These are phyloP conservation scores for Procambarus clarkii DNA, from an alignment of 1,140 invertebrate species.

Conservation along the genomic window DNA sequence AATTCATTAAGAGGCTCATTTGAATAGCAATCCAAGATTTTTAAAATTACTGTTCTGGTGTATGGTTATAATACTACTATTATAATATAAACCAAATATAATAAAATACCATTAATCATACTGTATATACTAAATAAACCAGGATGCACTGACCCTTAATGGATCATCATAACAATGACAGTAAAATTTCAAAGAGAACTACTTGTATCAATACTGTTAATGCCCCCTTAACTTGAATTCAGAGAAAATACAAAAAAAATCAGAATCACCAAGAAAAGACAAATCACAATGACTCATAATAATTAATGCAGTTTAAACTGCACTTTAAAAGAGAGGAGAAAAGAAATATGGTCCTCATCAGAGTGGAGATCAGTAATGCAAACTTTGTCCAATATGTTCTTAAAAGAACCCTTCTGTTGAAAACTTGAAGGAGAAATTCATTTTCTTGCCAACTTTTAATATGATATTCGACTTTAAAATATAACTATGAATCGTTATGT, in stretches of 20 bases:
- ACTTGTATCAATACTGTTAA: background rate
- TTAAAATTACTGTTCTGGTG: background rate
- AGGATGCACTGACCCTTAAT: background rate
- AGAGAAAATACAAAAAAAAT: slow-evolving; percentile 8
- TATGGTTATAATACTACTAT: background rate
- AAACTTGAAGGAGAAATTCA: background rate
- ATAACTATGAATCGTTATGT: background rate
- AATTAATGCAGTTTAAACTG: background rate
- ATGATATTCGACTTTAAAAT: background rate
- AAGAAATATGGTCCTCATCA: background rate
- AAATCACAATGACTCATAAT: slow-evolving; percentile 10
- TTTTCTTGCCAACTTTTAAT: background rate
- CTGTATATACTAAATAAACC: background rate
- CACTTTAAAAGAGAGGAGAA: background rate
- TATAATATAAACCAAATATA: background rate
- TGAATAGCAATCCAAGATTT: background rate
- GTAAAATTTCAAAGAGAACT: slow-evolving; percentile 6
- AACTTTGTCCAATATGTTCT: background rate
- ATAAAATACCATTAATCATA: background rate
- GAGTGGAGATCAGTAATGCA: background rate
- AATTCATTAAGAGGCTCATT: slow-evolving; percentile 23
- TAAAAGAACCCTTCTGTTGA: background rate
- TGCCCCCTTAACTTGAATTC: background rate
- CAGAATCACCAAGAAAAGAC: slow-evolving; percentile 18
- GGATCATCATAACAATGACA: background rate